These are phyloP conservation scores for Sialis fuliginosa DNA, from an alignment of 2,888 invertebrate species.

Conservation along the genomic window DNA sequence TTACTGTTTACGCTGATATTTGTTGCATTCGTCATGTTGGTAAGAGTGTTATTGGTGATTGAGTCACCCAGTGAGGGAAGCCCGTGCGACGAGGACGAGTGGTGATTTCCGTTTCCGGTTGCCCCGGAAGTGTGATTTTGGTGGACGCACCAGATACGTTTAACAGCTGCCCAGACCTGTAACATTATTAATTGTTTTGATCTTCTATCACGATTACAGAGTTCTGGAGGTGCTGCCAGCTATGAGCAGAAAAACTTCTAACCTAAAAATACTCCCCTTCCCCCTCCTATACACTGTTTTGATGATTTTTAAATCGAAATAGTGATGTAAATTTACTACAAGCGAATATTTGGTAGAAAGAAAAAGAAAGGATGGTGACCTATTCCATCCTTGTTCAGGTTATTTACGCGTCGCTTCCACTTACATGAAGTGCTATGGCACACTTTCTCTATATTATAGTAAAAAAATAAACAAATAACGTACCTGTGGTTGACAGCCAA, in stretches of 20 bases:
- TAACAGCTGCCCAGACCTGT: constrained; percentile 46
- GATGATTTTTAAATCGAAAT: too few species aligned
- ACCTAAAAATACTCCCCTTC: too few species aligned
- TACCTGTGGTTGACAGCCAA: constrained; percentile 76
- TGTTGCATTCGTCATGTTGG: constrained; percentile 29
- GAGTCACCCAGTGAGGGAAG: constrained; percentile 67
- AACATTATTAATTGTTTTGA: constrained; percentile 6
- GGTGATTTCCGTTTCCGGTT: constrained; percentile 43
- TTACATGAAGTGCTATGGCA: too few species aligned
- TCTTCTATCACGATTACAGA: background rate
- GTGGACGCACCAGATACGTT: constrained; percentile 43
- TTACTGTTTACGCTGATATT: constrained; percentile 16
- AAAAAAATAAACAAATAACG: background rate
- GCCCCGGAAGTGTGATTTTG: constrained; percentile 28
- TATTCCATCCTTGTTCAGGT: too few species aligned
- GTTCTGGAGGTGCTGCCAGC: background rate
- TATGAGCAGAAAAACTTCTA: too few species aligned
- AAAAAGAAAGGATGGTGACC: too few species aligned
- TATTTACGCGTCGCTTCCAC: too few species aligned
- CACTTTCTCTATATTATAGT: too few species aligned
- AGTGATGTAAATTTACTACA: too few species aligned
- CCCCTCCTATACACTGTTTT: too few species aligned
- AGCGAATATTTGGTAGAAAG: too few species aligned
- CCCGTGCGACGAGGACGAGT: constrained; percentile 63
- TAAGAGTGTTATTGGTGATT: constrained; percentile 48